Conservation (phyloP, 2,797 vertebrate species). For the Coccyzus lansbergi region DNA sequence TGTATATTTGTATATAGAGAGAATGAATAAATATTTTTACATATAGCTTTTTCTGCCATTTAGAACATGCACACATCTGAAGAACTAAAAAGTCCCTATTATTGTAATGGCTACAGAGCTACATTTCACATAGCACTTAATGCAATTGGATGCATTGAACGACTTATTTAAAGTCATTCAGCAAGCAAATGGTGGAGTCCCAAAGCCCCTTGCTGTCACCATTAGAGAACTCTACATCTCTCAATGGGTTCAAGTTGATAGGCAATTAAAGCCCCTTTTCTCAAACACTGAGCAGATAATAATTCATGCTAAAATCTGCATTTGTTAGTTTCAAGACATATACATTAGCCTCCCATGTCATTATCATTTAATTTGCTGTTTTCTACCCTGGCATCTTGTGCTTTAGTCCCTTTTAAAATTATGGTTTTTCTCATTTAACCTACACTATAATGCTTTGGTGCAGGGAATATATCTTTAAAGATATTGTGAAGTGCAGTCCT, state of each 20-base stretch:
- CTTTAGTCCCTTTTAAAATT: background rate
- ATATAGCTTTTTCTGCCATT: background rate
- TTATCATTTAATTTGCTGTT: background rate
- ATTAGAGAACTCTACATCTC: background rate
- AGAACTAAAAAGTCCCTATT: background rate
- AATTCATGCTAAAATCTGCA: background rate
- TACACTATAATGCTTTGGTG: background rate
- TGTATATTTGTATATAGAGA: background rate
- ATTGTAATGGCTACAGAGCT: background rate
- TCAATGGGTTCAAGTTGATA: background rate
- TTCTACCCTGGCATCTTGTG: background rate
- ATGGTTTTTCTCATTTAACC: background rate
- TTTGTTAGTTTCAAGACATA: background rate
- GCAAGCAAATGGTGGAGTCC: background rate
- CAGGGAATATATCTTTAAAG: background rate
- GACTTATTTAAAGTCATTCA: slow-evolving; percentile 3
- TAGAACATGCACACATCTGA: background rate
- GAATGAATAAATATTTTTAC: background rate
- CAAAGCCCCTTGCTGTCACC: background rate
- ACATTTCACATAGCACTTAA: background rate
- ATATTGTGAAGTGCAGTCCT: background rate
- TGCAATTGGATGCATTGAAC: background rate
- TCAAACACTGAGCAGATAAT: background rate
- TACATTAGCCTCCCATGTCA: background rate
- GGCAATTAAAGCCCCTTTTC: background rate